Conservation (phyloP, 2,797 vertebrate genomes). For the Falco biarmicus region DNA sequence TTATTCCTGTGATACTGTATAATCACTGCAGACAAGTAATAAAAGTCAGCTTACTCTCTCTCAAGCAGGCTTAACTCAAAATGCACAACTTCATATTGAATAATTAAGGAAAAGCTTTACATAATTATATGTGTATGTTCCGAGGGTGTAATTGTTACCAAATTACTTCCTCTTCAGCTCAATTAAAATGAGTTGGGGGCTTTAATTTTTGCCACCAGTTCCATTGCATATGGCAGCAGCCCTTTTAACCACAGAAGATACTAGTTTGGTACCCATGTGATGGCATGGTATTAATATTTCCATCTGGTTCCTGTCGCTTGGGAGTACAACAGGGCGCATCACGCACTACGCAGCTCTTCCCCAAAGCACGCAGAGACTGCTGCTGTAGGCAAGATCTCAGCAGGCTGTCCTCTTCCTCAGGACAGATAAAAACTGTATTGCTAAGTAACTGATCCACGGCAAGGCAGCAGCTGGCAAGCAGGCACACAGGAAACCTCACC, state of each 20-base stretch:
- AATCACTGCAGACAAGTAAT: neutral
- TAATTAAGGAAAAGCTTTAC: neutral
- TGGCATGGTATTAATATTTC: neutral
- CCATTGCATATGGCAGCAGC: accelerated
- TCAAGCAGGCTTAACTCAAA: neutral
- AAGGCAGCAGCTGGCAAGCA: neutral
- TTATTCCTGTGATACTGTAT: neutral
- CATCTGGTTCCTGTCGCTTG: neutral
- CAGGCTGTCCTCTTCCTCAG: neutral
- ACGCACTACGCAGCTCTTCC: no score
- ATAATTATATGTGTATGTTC: neutral
- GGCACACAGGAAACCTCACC: neutral
- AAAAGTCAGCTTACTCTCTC: neutral
- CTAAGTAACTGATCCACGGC: neutral
- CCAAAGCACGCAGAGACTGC: neutral
- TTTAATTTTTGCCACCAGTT: neutral
- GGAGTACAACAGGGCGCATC: neutral
- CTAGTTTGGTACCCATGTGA: accelerated
- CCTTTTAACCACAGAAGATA: neutral
- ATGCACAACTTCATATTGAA: neutral
- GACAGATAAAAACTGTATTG: neutral
- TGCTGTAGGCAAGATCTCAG: neutral
- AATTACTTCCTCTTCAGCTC: neutral
- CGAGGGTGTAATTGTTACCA: neutral
- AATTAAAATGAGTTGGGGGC: neutral